A percentile compares a stretch with the other conserved stretches of the same genome.
Conservation (phyloP, 2,888 invertebrate genomes). For the Napeogenes inachia region DNA sequence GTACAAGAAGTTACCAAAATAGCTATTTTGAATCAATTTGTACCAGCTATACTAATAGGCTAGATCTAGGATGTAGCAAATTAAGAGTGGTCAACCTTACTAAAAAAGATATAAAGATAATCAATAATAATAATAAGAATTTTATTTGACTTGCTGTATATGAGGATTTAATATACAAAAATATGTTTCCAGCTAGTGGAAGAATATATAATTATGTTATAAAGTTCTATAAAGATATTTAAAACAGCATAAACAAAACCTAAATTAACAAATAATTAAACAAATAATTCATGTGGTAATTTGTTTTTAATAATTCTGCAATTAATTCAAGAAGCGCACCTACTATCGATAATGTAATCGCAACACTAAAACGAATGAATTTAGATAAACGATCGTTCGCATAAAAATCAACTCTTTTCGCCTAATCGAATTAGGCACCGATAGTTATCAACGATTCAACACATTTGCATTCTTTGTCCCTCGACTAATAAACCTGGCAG, state of each 20-base stretch:
- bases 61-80: too few species aligned
- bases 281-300: constrained; percentile 1
- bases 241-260: background rate
- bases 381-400: constrained; percentile 70
- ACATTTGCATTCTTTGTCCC: constrained; percentile 72
- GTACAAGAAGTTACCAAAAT: too few species aligned
- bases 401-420: constrained; percentile 74
- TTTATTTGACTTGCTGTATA: too few species aligned
- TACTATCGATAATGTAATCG: constrained; percentile 32
- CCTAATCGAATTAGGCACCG: constrained; percentile 74
- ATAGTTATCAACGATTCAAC: constrained; percentile 74
- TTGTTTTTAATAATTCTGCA: constrained; percentile 7
- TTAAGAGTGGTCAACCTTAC: too few species aligned
- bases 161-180: too few species aligned
- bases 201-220: too few species aligned
- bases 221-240: too few species aligned
- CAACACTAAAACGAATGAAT: constrained; percentile 49
- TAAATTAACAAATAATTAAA: background rate
- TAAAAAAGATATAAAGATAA: too few species aligned
- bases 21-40: too few species aligned
- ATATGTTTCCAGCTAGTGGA: too few species aligned
- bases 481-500: constrained; percentile 68
- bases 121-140: too few species aligned
- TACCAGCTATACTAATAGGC: too few species aligned
- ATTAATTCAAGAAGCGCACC: constrained; percentile 16